Conservation (phyloP, 1,140 invertebrate genomes). For the Trachelipus rathkii region DNA sequence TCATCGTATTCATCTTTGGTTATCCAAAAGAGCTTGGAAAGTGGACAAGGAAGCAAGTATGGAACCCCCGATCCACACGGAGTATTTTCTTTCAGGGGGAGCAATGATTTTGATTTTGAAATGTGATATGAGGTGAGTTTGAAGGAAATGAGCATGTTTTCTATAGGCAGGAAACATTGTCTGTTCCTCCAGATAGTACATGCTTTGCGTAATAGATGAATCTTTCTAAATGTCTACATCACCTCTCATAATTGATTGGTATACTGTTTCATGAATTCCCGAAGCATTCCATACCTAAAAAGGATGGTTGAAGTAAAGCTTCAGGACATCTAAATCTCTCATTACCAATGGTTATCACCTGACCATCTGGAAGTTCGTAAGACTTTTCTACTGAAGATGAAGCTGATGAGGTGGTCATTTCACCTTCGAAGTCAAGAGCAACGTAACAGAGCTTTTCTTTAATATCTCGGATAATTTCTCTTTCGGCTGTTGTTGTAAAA, state of each 20-base stretch:
- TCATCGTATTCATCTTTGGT: conserved; percentile 53
- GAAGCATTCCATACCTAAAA: conserved; percentile 79
- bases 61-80: conserved; percentile 60
- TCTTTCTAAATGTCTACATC: conserved; percentile 61
- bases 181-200: conserved; percentile 60
- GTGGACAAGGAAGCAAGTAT: conserved; percentile 61
- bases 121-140: conserved; percentile 64
- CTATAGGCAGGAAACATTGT: conserved; percentile 61
- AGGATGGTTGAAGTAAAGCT: conserved; percentile 66
- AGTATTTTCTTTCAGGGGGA: conserved; percentile 63
- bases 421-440: conserved; percentile 63
- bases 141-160: conserved; percentile 60
- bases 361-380: too few relatives aligned
- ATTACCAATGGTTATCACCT: too few relatives aligned
- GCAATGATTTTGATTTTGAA: conserved; percentile 83
- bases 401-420: conserved; percentile 49
- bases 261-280: conserved; percentile 75
- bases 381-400: conserved; percentile 71
- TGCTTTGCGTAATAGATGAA: conserved; percentile 76
- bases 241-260: conserved; percentile 62
- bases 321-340: too few relatives aligned
- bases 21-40: conserved; percentile 64
- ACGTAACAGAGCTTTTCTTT: too few relatives aligned
- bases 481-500: conserved; percentile 62
- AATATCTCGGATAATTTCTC: conserved; percentile 87